Evolutionary conservation across 2,888 invertebrate genomes (phyloP), one percentile per base, ranked within the genome.

Genomic region (Geotrupes spiniger): DNA sequence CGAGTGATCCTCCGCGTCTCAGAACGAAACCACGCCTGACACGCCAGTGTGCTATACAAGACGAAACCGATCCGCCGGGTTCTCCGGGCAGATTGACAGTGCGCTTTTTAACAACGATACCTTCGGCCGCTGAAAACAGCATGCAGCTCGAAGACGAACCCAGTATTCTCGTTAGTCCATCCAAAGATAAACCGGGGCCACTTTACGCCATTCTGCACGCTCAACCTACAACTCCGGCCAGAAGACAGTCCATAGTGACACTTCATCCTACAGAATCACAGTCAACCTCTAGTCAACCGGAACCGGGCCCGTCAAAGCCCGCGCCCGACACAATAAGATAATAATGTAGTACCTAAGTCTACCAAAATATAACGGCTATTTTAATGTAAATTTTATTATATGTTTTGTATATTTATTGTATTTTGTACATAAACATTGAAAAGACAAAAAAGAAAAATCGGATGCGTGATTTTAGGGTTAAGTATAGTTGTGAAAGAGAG

Each of bases 41-140:
- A 29, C 80, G 91, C 4, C 92, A 92, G 71, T 81, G 85, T 60
- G 91, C 91, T 9, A 80, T 91, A 50, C 83, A 85, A 63, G 87
- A 86, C 63, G 89, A 89, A 54, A 54, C 60, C 16, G 88, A 88
- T 64, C 81, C 84, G 37, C 81, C 82, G 6, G 77, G 76, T 2
- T 78, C 79, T 1, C 80, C 81, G 0, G 76, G 79, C 2, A 60
- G 75, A 28, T 61, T 76, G 37, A 76, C 76, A 6, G 76, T 76
- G 25, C 78, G 84, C 28, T 82, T 85, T 59, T 72, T 87, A 46
- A 83, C 85, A 21, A 86, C 86, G 9, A 87, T 87, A 63, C 85
- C 86, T 9, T 85, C 86, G 2, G 85, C 86, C 0, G 83, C 85
- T 1, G 86, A 86, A 64, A 85, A 80, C 57, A 85, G 84, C 59